Evolutionary conservation across 1,140 invertebrate species (phyloP).

Genomic region (Caerostris extrusa): DNA sequence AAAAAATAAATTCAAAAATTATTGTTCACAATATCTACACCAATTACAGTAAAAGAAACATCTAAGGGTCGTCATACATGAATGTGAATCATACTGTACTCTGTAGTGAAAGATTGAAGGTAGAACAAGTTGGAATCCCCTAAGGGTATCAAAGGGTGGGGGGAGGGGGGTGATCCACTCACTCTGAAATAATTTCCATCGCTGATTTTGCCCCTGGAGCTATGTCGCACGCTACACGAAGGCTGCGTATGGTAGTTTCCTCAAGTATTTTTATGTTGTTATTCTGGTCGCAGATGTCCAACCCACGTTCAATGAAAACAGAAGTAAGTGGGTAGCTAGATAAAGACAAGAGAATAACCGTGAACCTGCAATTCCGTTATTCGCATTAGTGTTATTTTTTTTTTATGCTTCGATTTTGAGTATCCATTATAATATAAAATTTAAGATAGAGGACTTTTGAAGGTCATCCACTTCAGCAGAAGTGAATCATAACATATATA

Average conservation of each 20-base stretch:
- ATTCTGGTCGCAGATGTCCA: too few relatives aligned
- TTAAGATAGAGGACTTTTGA: not conserved
- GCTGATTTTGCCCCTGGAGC: constrained; percentile 43
- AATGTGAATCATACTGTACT: constrained; percentile 61
- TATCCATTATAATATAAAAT: not conserved
- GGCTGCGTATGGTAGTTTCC: not conserved
- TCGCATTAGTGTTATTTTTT: not conserved
- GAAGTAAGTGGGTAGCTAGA: not conserved
- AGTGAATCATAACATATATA: not conserved
- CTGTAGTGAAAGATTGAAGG: constrained; percentile 62
- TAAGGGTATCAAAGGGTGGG: not conserved
- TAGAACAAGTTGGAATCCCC: not conserved
- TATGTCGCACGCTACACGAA: constrained; percentile 15
- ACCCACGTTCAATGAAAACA: not conserved
- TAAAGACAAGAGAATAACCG: not conserved
- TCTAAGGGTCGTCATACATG: not conserved
- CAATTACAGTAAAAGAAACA: constrained; percentile 28
- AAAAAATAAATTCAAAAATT: not conserved
- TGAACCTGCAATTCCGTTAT: not conserved
- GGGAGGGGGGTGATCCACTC: constrained; percentile 14
- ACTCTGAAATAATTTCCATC: constrained; percentile 50
- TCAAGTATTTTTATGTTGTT: not conserved
- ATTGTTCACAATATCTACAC: constrained; percentile 41
- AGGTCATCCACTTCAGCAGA: not conserved
- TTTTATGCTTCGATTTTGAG: not conserved